A percentile compares a stretch with the other conserved stretches of the same genome.
These are phyloP conservation scores for Plagodis dolabraria DNA, from an alignment of 2,888 invertebrate genomes.

Conservation along the genomic window DNA sequence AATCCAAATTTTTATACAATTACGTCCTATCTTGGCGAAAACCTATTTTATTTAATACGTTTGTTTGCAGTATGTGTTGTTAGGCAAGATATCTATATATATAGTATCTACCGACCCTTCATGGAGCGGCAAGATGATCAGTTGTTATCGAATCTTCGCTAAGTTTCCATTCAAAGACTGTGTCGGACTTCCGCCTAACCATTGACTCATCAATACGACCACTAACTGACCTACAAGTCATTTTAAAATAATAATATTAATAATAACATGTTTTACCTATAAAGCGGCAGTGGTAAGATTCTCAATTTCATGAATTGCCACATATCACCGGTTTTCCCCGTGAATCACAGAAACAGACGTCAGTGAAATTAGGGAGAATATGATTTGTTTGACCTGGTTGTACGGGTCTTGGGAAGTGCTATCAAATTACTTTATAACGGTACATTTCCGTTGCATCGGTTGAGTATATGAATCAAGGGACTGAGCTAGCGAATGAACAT, in stretches of 20 bases:
- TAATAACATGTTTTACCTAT: slow-evolving; percentile 6
- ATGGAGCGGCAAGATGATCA: no score
- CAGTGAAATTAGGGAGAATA: slow-evolving; percentile 46
- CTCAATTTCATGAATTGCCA: slow-evolving; percentile 30
- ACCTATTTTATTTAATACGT: no score
- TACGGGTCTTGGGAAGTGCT: slow-evolving; percentile 7
- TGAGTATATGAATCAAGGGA: no score
- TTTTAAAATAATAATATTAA: slow-evolving; percentile 1
- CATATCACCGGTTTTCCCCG: slow-evolving; percentile 46
- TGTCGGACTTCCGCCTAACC: slow-evolving; percentile 5
- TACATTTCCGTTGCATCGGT: no score
- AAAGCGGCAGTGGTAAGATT: slow-evolving; percentile 11
- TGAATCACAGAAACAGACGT: slow-evolving; percentile 48
- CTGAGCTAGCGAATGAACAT: no score
- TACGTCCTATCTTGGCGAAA: no score
- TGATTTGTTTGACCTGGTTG: slow-evolving; percentile 24
- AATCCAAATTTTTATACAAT: no score
- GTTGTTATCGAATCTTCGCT: no score
- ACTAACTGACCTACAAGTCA: slow-evolving; percentile 9
- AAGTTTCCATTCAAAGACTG: neutral
- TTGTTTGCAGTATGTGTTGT: no score
- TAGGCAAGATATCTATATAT: no score
- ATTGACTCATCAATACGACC: slow-evolving; percentile 5
- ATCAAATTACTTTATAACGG: neutral
- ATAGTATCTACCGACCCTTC: no score